Evolutionary conservation across 2,797 vertebrate genomes (phyloP).

Genomic region (Ptychobarbus kaznakovi): DNA sequence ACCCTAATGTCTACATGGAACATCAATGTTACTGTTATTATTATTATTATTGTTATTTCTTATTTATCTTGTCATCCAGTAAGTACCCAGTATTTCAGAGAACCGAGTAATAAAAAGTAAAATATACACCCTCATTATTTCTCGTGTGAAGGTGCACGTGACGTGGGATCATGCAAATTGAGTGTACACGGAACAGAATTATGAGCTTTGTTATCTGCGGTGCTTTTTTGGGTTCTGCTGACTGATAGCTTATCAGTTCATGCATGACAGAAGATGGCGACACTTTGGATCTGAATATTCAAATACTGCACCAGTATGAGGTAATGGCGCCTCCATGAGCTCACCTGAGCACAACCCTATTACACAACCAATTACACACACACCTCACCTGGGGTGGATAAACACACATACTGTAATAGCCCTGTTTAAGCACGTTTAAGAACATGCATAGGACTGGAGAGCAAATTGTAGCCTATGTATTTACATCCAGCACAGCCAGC

Average conservation of each 20-base stretch:
- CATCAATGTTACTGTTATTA: neutral
- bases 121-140: neutral
- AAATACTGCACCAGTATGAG: conserved; percentile 36
- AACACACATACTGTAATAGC: conserved; percentile 3
- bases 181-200: neutral
- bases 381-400: neutral
- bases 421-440: neutral
- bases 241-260: conserved; percentile 39
- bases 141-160: neutral
- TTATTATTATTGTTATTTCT: neutral
- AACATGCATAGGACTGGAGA: neutral
- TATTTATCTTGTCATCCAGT: neutral
- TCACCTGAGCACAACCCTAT: conserved; percentile 38
- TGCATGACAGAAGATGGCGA: conserved; percentile 29
- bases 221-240: neutral
- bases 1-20: neutral
- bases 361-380: conserved; percentile 14
- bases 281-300: conserved; percentile 48
- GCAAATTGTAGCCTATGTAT: neutral
- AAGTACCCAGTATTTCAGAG: neutral
- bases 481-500: neutral
- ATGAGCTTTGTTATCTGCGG: conserved; percentile 38
- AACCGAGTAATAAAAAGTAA: neutral
- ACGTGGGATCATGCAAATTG: conserved; percentile 34
- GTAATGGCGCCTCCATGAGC: conserved; percentile 4